phyloP scores from a whole-genome alignment of 2,113 vertebrate species.

The Nyctereutes procyonoides region DNA sequence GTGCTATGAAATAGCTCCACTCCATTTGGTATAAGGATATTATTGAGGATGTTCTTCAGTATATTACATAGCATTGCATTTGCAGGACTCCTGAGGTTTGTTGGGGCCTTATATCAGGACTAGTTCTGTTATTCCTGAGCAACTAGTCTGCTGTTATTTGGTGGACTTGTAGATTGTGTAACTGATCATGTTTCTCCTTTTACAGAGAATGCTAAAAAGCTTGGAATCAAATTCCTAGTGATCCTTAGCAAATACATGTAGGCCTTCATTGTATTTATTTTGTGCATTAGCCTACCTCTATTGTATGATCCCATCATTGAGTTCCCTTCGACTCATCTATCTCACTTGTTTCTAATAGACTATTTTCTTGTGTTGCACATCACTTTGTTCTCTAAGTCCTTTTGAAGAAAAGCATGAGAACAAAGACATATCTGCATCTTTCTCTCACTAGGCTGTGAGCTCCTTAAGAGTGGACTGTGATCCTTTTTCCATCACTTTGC shows the following conservation, averaged over 20 bases:
- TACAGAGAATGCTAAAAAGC: background rate
- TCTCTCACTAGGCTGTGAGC: background rate
- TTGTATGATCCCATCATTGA: background rate
- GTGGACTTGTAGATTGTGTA: background rate
- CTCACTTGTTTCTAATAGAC: background rate
- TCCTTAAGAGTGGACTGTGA: background rate
- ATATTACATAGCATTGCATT: background rate
- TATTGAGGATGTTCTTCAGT: background rate
- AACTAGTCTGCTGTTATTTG: background rate
- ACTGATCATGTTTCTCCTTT: background rate
- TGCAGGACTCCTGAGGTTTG: background rate
- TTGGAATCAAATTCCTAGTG: background rate
- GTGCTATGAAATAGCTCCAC: background rate
- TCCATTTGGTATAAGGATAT: background rate
- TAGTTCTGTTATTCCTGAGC: slow-evolving; percentile 1
- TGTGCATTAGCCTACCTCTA: background rate
- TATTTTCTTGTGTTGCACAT: background rate
- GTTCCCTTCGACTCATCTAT: background rate
- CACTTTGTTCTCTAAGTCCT: background rate
- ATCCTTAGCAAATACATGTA: background rate
- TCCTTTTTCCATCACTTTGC: background rate
- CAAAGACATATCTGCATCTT: background rate
- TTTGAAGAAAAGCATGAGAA: background rate
- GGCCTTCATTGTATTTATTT: background rate
- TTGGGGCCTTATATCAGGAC: background rate